Base-by-base conservation (phyloP, 2,113 vertebrate species). In the Dendropsophus ebraccatus region DNA sequence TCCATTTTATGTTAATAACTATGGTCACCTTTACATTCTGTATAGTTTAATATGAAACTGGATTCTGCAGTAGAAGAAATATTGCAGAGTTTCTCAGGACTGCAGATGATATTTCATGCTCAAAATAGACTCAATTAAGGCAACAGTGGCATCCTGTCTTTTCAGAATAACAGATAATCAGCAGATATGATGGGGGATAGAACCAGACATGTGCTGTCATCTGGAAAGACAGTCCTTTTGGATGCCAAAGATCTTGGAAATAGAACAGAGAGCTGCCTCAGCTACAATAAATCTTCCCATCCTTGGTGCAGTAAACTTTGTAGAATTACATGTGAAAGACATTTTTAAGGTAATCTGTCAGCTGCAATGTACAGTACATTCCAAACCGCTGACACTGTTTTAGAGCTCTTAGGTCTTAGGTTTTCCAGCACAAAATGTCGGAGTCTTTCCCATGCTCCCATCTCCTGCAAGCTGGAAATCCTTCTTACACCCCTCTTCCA, bases 121-220 rank as follows among this genome's bases (percentile, higher is more conserved):
- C 23, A 49, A 37, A 74, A 74, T 16, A 49, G 41, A 74, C 49
- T 32, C 74, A 77, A 54, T 77, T 77, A 77, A 54, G 47, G 25
- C 25, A 54, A 52, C 47, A 25, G 16, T 49, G 73, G 47, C 73
- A 49, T 52, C 73, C 73, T 76, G 73, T 50, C 47, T 52, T 77
- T 17, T 52, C 25, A 30, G 14, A 77, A 77, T 77, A 49, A 77
- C 74, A 77, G 74, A 47, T 77, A 50, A 28, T 50, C 74, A 30
- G 74, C 30, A 28, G 41, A 32, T 32, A 30, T 77, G 28, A 77
- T 32, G 74, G 50, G 47, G 74, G 23, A 77, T 77, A 21, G 23
- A 9, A 50, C 17, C 5, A 32, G 74, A 77, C 47, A 32, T 52
- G 74, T 77, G 74, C 49, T 23, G 47, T 77, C 47, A 77, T 77